Conservation (phyloP, 2,888 invertebrate species). For the Drosophila niveifrons region DNA sequence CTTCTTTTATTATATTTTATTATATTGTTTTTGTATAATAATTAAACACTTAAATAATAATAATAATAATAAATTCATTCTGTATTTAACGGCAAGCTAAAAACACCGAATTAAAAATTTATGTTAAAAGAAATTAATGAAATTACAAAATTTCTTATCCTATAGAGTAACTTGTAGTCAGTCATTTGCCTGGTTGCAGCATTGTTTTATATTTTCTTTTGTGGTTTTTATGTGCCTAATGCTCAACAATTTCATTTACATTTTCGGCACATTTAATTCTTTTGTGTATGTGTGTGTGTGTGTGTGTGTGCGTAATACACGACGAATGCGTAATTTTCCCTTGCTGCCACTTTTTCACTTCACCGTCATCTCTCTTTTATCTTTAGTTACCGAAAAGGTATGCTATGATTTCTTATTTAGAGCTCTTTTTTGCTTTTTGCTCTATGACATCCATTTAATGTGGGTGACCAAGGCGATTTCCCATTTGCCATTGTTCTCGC, state of each 20-base stretch:
- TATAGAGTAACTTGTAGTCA: background rate
- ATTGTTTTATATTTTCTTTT: constrained; percentile 5
- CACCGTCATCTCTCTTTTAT: background rate
- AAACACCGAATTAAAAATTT: no score
- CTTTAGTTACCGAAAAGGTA: constrained; percentile 26
- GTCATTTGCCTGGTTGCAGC: background rate
- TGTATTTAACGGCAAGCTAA: no score
- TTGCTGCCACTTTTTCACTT: background rate
- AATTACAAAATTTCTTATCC: no score
- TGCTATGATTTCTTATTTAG: constrained; percentile 12
- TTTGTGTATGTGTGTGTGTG: constrained; percentile 9
- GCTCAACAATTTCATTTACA: constrained; percentile 60
- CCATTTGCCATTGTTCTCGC: constrained; percentile 31
- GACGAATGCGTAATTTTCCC: constrained; percentile 19
- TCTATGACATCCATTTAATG: background rate
- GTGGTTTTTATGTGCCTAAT: constrained; percentile 51
- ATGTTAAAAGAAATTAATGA: no score
- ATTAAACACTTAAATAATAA: no score
- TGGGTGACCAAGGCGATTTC: constrained; percentile 1
- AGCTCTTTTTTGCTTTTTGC: background rate
- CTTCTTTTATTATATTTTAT: no score
- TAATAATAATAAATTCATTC: no score
- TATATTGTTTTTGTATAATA: no score
- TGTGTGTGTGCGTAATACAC: constrained; percentile 12
- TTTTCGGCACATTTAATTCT: constrained; percentile 53